Percentiles rank a stretch among this genome's conserved stretches.
Evolutionary conservation across 2,888 invertebrate species (phyloP).

Genomic region (Tipula confusa): DNA sequence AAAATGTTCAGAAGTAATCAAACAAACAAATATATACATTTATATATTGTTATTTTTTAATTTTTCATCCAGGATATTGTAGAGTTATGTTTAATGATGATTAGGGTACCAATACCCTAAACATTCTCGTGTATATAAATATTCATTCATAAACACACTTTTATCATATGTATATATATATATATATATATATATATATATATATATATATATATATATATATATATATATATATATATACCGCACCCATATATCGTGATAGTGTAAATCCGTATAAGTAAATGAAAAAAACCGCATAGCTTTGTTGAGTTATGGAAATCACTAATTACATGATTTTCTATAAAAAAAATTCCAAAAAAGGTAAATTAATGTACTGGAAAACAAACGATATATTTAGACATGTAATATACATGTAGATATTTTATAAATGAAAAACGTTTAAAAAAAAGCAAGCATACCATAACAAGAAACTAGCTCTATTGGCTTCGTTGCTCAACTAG

Average conservation of each 20-base stretch:
- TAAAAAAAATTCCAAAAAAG: not conserved
- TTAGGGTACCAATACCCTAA: not conserved
- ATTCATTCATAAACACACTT: not conserved
- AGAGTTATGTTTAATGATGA: not conserved
- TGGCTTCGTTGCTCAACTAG: too few species aligned
- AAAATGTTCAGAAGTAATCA: not conserved
- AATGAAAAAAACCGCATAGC: not conserved
- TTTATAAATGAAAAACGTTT: not conserved
- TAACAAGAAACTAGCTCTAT: too few species aligned
- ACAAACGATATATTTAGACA: conserved; percentile 6
- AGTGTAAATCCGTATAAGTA: conserved; percentile 12
- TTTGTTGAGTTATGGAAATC: conserved; percentile 9
- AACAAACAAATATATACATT: not conserved
- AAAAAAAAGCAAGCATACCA: not conserved
- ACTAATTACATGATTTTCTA: conserved; percentile 12
- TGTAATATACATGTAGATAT: not conserved
- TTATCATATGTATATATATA: not conserved
- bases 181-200: not conserved
- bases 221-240: not conserved
- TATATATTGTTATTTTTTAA: not conserved
- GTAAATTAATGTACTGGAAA: conserved; percentile 20
- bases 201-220: not conserved
- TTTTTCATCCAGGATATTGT: not conserved
- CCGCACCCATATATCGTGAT: not conserved
- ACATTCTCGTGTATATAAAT: not conserved